phyloP scores from a whole-genome alignment of 1,140 invertebrate genomes.

The Melanaphis sacchari region DNA sequence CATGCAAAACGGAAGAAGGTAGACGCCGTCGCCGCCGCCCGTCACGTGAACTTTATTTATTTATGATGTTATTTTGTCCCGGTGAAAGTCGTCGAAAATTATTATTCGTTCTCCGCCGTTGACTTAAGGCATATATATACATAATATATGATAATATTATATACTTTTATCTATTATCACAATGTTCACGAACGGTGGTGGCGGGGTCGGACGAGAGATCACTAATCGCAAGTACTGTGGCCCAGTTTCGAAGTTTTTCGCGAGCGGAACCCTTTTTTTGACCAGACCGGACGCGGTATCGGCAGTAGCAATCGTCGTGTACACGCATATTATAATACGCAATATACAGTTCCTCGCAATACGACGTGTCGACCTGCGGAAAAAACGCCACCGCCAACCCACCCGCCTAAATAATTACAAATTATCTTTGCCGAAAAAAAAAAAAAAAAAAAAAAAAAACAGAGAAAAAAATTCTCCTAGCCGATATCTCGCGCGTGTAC shows the following conservation, averaged over 20 bases:
- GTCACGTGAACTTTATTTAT: background rate
- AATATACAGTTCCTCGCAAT: background rate
- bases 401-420: background rate
- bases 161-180: background rate
- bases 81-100: slow-evolving; percentile 49
- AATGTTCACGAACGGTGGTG: background rate
- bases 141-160: background rate
- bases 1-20: slow-evolving; percentile 25
- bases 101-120: slow-evolving; percentile 14
- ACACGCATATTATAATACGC: too few species aligned
- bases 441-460: background rate
- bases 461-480: background rate
- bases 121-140: background rate
- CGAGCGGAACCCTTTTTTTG: background rate
- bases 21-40: background rate
- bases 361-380: background rate
- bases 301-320: background rate
- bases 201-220: background rate
- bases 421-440: background rate
- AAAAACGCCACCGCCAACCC: background rate
- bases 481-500: background rate
- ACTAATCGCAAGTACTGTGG: slow-evolving; percentile 18
- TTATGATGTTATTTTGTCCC: background rate
- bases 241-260: slow-evolving; percentile 28
- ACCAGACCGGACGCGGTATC: background rate